phyloP scores from a whole-genome alignment of 2,888 invertebrate species.

The Antitype chi region DNA sequence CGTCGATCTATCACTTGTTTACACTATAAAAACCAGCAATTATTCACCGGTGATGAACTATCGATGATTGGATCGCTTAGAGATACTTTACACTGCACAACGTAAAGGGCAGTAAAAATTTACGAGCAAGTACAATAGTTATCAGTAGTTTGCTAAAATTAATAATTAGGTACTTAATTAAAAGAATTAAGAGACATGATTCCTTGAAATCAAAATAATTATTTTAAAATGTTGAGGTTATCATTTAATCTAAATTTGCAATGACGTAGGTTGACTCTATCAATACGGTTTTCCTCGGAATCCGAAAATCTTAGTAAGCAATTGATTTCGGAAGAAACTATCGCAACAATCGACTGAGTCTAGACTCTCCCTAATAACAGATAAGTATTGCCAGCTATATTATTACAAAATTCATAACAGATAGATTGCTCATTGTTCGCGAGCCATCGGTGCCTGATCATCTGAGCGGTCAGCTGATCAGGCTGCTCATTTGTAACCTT shows the following conservation, averaged over 20 bases:
- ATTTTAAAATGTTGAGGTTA: not conserved
- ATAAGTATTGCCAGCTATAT: conserved; percentile 3
- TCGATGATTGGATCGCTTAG: conserved; percentile 66
- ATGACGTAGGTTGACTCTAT: no score
- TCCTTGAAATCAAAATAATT: not conserved
- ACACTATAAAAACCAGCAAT: conserved; percentile 60
- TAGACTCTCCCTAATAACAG: conserved; percentile 26
- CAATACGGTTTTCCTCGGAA: not conserved
- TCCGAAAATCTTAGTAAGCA: not conserved
- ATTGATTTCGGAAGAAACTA: not conserved
- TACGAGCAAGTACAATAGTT: not conserved
- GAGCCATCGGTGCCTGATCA: conserved; percentile 12
- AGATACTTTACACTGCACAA: conserved; percentile 20
- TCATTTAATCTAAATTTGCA: not conserved
- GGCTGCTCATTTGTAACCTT: conserved; percentile 42
- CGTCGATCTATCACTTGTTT: conserved; percentile 60
- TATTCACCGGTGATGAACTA: conserved; percentile 59
- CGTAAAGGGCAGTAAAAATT: not conserved
- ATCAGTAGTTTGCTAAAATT: not conserved
- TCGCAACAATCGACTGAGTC: conserved; percentile 8
- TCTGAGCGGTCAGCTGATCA: conserved; percentile 27
- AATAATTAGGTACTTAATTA: not conserved
- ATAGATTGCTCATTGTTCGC: conserved; percentile 52
- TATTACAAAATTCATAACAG: conserved; percentile 43
- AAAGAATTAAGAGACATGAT: not conserved